Evolutionary conservation across 1,140 invertebrate genomes (phyloP).

Genomic region (Trichonephila clavata): DNA sequence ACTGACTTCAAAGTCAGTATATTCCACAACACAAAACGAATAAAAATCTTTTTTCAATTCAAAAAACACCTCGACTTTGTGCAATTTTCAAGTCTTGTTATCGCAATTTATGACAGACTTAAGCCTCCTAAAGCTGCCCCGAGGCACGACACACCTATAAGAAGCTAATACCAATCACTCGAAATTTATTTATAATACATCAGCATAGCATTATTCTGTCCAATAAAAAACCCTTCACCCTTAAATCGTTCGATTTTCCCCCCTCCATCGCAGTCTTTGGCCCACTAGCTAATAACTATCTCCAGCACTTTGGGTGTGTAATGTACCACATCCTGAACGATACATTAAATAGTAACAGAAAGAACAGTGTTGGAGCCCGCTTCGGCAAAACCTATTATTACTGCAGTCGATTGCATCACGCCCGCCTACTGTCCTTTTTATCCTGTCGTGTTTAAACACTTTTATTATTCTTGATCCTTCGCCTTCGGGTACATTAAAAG

Average conservation of each 20-base stretch:
- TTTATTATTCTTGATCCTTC: conserved; percentile 16
- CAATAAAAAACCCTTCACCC: not conserved
- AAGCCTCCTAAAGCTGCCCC: not conserved
- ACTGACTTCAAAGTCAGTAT: too few relatives aligned
- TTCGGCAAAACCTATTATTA: conserved; percentile 26
- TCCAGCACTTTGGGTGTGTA: not conserved
- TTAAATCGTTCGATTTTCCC: not conserved
- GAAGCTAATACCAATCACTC: not conserved
- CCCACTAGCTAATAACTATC: not conserved
- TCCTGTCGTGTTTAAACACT: conserved; percentile 30
- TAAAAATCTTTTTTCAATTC: not conserved
- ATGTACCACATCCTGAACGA: conserved; percentile 1
- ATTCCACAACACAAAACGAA: too few relatives aligned
- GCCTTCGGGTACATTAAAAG: not conserved
- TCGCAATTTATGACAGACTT: not conserved
- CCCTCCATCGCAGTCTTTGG: not conserved
- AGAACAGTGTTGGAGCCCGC: not conserved
- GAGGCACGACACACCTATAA: conserved; percentile 5
- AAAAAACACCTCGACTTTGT: not conserved
- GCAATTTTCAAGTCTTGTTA: conserved; percentile 17
- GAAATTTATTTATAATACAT: conserved; percentile 36
- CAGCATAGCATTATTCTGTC: not conserved
- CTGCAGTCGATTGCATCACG: not conserved
- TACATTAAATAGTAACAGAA: not conserved
- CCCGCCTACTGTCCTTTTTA: conserved; percentile 52